Base-by-base conservation (phyloP, 1,140 invertebrate species). In the Drosophila auraria region DNA sequence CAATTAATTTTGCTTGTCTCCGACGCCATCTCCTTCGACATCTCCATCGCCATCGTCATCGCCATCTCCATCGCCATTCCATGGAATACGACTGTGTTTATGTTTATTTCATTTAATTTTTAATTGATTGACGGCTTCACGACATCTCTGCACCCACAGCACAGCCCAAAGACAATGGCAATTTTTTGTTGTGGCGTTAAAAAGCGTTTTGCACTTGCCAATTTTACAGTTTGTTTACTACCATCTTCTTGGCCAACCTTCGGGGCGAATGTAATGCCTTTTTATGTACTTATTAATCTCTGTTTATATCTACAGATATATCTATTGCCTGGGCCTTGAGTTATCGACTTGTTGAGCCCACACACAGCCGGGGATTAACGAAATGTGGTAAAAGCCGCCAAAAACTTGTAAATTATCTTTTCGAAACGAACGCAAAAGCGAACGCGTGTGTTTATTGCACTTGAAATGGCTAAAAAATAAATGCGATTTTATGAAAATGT, bases 61-160 rank as follows among this genome's bases (percentile, higher is more conserved):
- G 36, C 33, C 49, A 30, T 50, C 27, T 17, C 36, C 63, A 60
- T 60, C 56, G 40, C 33, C 57, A 33, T 45, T 23, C 15, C 8
- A 42, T 56, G 17, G 53, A 23, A 56, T 33, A 38, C 20, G 53
- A 56, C 54, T 40, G 54, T 38, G 58, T 44, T 49, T 74, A 30
- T 75, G 70, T 75, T 75, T 75, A 74, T 56, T 74, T 60, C 63
- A 75, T 74, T 74, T 74, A 74, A 73, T 87, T 89, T 87, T 87
- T 87, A 87, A 87, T 87, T 87, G 84, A 87, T 90, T 89, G 81
- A 81, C 81, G 56, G 71, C 78, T 89, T 84, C 81, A 84, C 86
- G 78, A 84, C 82, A 89, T 78, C 56, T 76, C 56, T 76, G 81
- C 84, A 84, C 82, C 84, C 78, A 89, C 54, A 40, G 40, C 38